Conservation (phyloP, 2,888 invertebrate species). For the Mesoligia furuncula region DNA sequence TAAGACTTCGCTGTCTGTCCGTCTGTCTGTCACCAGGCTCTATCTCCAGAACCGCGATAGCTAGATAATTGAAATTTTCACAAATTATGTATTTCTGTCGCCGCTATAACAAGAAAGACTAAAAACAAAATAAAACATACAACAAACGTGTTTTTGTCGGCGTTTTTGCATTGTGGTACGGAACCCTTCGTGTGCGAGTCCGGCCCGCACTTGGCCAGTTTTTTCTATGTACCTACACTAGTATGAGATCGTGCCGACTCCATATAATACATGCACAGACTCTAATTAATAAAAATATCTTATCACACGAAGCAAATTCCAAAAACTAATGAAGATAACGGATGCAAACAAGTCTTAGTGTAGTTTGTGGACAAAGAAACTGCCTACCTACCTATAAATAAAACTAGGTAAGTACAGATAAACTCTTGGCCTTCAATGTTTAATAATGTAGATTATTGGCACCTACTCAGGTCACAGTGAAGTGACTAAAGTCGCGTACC, state of each 20-base stretch:
- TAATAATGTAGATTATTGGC: constrained; percentile 55
- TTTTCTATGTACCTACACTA: too few relatives aligned
- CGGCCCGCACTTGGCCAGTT: too few relatives aligned
- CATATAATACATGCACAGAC: not conserved
- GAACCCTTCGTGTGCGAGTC: too few relatives aligned
- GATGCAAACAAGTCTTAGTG: constrained; percentile 13
- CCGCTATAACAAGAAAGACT: too few relatives aligned
- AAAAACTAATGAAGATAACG: constrained; percentile 43
- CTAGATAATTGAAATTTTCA: too few relatives aligned
- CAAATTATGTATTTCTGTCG: too few relatives aligned
- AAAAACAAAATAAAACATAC: too few relatives aligned
- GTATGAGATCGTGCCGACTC: not conserved
- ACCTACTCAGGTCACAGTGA: constrained; percentile 21
- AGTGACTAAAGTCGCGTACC: constrained; percentile 19
- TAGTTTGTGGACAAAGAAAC: constrained; percentile 43
- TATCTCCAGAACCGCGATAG: too few relatives aligned
- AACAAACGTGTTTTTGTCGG: too few relatives aligned
- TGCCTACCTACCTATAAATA: constrained; percentile 26
- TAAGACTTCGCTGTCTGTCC: too few relatives aligned
- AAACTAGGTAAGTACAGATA: constrained; percentile 36
- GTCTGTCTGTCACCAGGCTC: too few relatives aligned
- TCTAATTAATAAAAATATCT: not conserved
- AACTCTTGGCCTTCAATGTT: constrained; percentile 47
- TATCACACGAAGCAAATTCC: constrained; percentile 9
- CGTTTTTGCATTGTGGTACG: too few relatives aligned